phyloP scores from a whole-genome alignment of 2,113 vertebrate genomes.

The Rhynchopsitta pachyrhyncha region DNA sequence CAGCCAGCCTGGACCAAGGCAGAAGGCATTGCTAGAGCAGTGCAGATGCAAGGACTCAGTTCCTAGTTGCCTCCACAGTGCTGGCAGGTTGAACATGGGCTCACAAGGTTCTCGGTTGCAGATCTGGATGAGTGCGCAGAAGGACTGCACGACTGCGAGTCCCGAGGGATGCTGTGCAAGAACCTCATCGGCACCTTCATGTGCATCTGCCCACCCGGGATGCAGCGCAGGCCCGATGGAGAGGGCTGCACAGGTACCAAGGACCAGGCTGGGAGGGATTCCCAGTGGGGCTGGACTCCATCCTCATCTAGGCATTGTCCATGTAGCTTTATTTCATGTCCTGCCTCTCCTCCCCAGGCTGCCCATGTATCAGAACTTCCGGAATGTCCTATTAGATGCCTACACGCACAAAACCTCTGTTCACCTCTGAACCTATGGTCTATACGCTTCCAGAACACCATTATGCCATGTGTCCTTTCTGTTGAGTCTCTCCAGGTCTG shows the following conservation, averaged over 20 bases:
- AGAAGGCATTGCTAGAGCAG: accelerated
- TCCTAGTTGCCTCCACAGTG: neutral
- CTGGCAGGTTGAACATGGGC: neutral
- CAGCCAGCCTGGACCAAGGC: neutral
- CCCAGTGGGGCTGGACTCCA: neutral
- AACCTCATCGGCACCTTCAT: constrained; percentile 92
- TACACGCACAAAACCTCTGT: neutral
- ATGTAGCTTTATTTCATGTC: neutral
- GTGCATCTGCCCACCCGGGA: constrained; percentile 89
- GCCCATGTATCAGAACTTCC: neutral
- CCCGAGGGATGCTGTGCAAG: constrained; percentile 91
- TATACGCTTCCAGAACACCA: neutral
- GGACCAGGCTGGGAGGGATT: too few relatives aligned
- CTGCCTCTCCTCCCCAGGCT: neutral
- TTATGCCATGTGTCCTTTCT: neutral
- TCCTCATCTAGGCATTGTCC: neutral
- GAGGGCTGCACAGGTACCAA: constrained; percentile 91
- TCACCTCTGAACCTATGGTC: neutral
- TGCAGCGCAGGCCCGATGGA: constrained; percentile 82
- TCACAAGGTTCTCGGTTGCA: constrained; percentile 28
- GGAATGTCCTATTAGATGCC: neutral
- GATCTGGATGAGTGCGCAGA: constrained; percentile 91
- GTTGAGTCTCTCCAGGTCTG: neutral
- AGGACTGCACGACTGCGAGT: constrained; percentile 86
- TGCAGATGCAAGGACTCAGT: neutral